These are phyloP conservation scores for Erethizon dorsatum DNA, from an alignment of 2,797 vertebrate genomes.

Conservation along the genomic window DNA sequence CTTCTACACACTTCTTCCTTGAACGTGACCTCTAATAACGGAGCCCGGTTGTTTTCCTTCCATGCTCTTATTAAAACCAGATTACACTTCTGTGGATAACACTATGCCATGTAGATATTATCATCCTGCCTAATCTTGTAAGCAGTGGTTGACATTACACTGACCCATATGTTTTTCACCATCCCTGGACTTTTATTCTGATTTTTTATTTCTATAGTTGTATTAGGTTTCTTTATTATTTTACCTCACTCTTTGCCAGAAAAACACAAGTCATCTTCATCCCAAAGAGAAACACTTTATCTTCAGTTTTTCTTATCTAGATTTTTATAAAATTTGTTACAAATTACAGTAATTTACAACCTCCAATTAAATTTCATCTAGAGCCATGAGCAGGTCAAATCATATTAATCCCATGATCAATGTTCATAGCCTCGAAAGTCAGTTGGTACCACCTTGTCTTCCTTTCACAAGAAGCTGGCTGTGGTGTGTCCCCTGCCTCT, in stretches of 20 bases:
- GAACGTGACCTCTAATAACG: neutral
- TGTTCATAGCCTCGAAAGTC: neutral
- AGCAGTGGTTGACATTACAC: neutral
- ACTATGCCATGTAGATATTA: neutral
- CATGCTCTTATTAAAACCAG: neutral
- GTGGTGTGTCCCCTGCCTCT: fast-evolving
- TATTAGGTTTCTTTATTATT: neutral
- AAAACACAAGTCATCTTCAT: neutral
- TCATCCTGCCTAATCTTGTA: neutral
- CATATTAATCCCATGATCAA: neutral
- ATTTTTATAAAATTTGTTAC: neutral
- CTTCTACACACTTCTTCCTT: neutral
- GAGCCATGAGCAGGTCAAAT: neutral
- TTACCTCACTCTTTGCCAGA: neutral
- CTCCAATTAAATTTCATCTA: neutral
- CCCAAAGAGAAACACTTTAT: neutral
- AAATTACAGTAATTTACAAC: neutral
- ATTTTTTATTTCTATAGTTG: neutral
- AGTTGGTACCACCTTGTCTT: neutral
- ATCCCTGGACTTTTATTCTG: neutral
- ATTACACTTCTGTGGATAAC: neutral
- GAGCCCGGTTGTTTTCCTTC: neutral
- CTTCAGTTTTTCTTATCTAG: neutral
- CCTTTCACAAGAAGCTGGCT: neutral
- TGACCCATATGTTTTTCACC: neutral